Base-by-base conservation (phyloP, 2,797 vertebrate species). In the Geotria australis region DNA sequence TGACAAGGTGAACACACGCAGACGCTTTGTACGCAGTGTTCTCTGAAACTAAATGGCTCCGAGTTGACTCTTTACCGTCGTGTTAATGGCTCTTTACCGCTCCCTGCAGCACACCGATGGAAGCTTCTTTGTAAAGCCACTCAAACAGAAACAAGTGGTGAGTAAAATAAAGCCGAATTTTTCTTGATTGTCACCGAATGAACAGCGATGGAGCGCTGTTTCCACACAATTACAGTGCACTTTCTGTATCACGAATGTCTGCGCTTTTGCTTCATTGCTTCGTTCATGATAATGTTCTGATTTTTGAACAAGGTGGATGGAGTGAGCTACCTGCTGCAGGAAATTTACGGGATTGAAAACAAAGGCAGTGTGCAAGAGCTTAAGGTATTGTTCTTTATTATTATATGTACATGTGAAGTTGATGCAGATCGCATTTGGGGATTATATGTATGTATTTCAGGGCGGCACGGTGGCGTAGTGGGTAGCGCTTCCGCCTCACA, bases 341-440 rank as follows among this genome's bases (percentile, higher is more conserved):
- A 98, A 73, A 98, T 98, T 70, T 98, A 98, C 0, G 91, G 91
- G 60, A 98, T 98, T 1, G 89, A 96, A 70, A 98, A 98, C 76
- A 98, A 98, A 68, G 94, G 88, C 72, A 96, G 95, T 74, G 82
- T 77, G 1, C 84, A 86, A 59, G 83, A 93, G 65, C 80, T 77
- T 61, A 94, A 95, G 80, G 86, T 71, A 58, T 2, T 15, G 1
- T 76, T 64, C 53, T 48, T 48, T 47, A 46, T 45, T 15, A 8
- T 12, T 58, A 14, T 49, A 15, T 48, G 14, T 51, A 56, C 53
- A 49, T 10, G n/a, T 10, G 47, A 59, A 6, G 11, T 59, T 13
- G 24, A 14, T 12, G 14, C 53, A 7, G 14, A 14, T 14, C 14
- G 14, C 14, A 14, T 14, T 14, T 14, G 14, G 14, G 14, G 14